Percentiles rank a stretch among this genome's conserved stretches.
Conservation (phyloP, 2,113 vertebrate genomes). For the Dendrocopos noguchii region DNA sequence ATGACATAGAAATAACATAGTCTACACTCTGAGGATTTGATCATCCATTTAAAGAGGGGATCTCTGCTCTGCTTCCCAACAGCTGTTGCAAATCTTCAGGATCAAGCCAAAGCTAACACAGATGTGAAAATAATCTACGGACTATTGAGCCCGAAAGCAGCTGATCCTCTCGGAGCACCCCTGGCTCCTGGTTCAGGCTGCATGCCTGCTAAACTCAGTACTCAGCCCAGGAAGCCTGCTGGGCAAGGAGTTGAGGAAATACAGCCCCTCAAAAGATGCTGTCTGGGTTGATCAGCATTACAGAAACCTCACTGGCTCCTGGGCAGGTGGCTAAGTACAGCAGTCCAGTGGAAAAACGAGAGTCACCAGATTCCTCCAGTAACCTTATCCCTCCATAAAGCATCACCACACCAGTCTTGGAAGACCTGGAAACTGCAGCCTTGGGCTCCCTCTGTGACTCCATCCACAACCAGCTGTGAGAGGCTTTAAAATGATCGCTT, state of each 20-base stretch:
- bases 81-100: conserved; percentile 77
- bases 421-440: neutral
- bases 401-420: neutral
- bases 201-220: neutral
- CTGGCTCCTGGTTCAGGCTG: neutral
- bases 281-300: neutral
- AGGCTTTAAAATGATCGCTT: neutral
- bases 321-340: conserved; percentile 34
- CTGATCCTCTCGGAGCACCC: neutral
- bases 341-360: conserved; percentile 33
- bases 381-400: conserved; percentile 32
- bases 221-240: neutral
- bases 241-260: neutral
- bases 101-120: conserved; percentile 79
- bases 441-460: neutral
- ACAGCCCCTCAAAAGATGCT: neutral
- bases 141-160: conserved; percentile 52
- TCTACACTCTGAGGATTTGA: conserved; percentile 43
- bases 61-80: conserved; percentile 73
- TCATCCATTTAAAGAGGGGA: conserved; percentile 70
- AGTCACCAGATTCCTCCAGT: conserved; percentile 28
- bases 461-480: neutral
- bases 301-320: conserved; percentile 31
- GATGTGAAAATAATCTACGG: conserved; percentile 68
- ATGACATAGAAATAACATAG: conserved; percentile 62